These are phyloP conservation scores for Crocidura indochinensis DNA, from an alignment of 2,797 vertebrate genomes.

Conservation along the genomic window DNA sequence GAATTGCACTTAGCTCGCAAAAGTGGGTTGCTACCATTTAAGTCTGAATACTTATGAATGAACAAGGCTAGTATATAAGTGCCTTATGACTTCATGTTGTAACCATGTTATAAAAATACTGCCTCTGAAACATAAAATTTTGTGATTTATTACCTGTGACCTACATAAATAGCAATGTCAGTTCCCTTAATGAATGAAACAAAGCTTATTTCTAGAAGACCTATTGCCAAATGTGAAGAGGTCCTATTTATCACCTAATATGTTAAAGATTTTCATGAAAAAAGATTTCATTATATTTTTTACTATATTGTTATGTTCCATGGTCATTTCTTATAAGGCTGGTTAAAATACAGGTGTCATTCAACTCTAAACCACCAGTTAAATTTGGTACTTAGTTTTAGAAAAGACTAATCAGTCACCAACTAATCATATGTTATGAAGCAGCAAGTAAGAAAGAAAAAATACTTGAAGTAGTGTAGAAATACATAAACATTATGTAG, in stretches of 20 bases:
- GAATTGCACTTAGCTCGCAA: no score
- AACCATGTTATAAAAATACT: conserved; percentile 7
- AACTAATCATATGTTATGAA: conserved; percentile 39
- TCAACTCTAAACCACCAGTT: conserved; percentile 31
- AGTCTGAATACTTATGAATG: background rate
- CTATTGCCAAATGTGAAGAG: conserved; percentile 3
- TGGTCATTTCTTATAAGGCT: background rate
- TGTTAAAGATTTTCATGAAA: background rate
- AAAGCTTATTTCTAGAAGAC: background rate
- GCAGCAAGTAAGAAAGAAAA: conserved; percentile 57
- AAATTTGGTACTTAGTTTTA: conserved; percentile 51
- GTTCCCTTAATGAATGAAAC: background rate
- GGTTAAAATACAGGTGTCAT: conserved; percentile 2
- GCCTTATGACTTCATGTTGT: background rate
- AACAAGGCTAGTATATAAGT: background rate
- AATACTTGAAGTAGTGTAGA: conserved; percentile 62
- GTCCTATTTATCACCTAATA: background rate
- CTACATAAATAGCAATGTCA: background rate
- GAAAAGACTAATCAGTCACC: conserved; percentile 29
- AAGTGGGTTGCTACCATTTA: no score
- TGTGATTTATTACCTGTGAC: background rate
- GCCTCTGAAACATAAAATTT: conserved; percentile 23
- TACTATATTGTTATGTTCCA: background rate
- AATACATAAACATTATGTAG: conserved; percentile 8
- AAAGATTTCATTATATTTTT: no score